phyloP scores from a whole-genome alignment of 2,797 vertebrate species.

The Molossus alvarezi region DNA sequence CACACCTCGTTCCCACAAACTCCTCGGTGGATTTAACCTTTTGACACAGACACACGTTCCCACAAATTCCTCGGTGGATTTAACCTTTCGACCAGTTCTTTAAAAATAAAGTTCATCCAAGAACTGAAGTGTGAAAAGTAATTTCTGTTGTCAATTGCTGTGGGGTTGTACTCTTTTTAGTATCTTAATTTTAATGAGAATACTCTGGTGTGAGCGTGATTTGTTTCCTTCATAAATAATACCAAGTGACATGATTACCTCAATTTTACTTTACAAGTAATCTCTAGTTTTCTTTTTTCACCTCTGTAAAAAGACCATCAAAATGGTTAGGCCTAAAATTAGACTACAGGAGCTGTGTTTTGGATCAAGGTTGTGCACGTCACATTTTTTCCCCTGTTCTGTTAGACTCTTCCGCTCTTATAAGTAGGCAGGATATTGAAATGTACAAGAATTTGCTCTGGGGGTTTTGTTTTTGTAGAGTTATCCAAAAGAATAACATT shows the following conservation, averaged over 20 bases:
- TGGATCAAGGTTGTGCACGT: conserved; percentile 83
- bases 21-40: neutral
- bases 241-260: neutral
- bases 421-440: conserved; percentile 86
- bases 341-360: conserved; percentile 77
- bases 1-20: neutral
- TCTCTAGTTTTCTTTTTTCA: conserved; percentile 39
- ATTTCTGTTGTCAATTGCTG: neutral
- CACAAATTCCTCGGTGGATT: neutral
- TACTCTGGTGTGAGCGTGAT: conserved; percentile 42
- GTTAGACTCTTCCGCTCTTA: conserved; percentile 83
- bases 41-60: neutral
- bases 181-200: conserved; percentile 9
- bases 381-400: conserved; percentile 81
- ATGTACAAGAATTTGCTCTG: conserved; percentile 80
- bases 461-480: conserved; percentile 69
- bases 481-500: conserved; percentile 72
- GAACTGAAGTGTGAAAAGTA: conserved; percentile 10
- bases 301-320: conserved; percentile 43
- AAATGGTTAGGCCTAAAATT: conserved; percentile 80
- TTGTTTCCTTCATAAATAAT: conserved; percentile 56
- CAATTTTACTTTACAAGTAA: neutral
- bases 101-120: conserved; percentile 27
- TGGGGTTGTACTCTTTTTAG: neutral
- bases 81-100: conserved; percentile 23